Percentiles rank a stretch among this genome's conserved stretches.
Evolutionary conservation across 1,140 invertebrate species (phyloP).

Genomic region (Calosoma granatense): DNA sequence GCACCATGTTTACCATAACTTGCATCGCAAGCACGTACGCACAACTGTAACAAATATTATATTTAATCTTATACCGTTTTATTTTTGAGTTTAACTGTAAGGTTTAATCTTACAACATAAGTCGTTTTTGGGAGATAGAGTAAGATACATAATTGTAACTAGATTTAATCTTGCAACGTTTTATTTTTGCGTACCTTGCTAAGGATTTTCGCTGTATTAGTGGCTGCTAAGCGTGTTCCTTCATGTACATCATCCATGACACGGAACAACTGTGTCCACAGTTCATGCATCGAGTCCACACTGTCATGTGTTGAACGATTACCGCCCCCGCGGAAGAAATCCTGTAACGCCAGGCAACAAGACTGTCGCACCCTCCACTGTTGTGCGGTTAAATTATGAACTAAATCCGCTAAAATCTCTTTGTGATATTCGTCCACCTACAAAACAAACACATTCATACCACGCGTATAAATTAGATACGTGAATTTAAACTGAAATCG

Average conservation of each 20-base stretch:
- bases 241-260: slow-evolving; percentile 94
- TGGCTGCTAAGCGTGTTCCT: slow-evolving; percentile 70
- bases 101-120: too few relatives aligned
- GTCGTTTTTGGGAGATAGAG: too few relatives aligned
- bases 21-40: slow-evolving; percentile 64
- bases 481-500: too few relatives aligned
- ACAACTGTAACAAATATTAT: slow-evolving; percentile 44
- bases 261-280: slow-evolving; percentile 76
- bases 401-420: slow-evolving; percentile 74
- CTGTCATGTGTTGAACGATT: slow-evolving; percentile 35
- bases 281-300: slow-evolving; percentile 47
- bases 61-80: slow-evolving; percentile 9
- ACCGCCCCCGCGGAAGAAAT: slow-evolving; percentile 52
- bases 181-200: slow-evolving; percentile 51
- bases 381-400: slow-evolving; percentile 67
- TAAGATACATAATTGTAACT: slow-evolving; percentile 15
- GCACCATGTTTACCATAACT: slow-evolving; percentile 69
- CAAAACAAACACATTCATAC: slow-evolving; percentile 26
- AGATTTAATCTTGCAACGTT: slow-evolving; percentile 10
- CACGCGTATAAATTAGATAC: slow-evolving; percentile 10
- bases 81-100: too few relatives aligned
- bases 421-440: slow-evolving; percentile 80
- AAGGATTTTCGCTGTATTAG: slow-evolving; percentile 61
- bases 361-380: slow-evolving; percentile 87
- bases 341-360: slow-evolving; percentile 75